These are phyloP conservation scores for Odocoileus virginianus DNA, from an alignment of 2,113 vertebrate species.

Conservation along the genomic window DNA sequence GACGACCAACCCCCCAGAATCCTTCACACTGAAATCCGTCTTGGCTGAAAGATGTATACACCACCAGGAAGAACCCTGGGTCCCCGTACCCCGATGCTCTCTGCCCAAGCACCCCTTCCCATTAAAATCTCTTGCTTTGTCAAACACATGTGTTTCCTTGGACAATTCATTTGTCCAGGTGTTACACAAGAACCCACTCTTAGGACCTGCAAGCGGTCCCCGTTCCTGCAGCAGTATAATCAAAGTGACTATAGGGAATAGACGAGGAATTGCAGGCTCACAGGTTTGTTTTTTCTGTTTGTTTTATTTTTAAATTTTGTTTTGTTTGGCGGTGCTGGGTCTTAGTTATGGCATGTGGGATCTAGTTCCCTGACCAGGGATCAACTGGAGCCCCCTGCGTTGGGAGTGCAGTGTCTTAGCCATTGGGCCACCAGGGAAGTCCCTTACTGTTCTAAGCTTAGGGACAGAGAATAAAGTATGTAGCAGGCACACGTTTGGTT, in stretches of 20 bases:
- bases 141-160: not conserved
- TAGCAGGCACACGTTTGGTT: not conserved
- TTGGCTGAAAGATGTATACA: not conserved
- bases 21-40: not conserved
- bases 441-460: not conserved
- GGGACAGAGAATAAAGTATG: not conserved
- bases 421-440: not conserved
- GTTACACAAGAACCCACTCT: not conserved
- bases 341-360: not conserved
- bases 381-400: not conserved
- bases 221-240: not conserved
- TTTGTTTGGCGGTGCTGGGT: not conserved
- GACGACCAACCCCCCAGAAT: not conserved
- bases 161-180: not conserved
- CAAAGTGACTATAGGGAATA: not conserved
- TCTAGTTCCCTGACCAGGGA: not conserved
- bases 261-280: not conserved
- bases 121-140: not conserved
- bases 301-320: not conserved
- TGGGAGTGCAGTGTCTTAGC: not conserved
- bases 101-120: not conserved
- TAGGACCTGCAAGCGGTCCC: not conserved
- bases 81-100: not conserved
- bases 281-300: not conserved
- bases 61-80: not conserved